Percentiles rank a stretch among this genome's conserved stretches.
Conservation (phyloP, 30 jellyfish, hydroid and myxozoan species). For the Aurelia coerulea region DNA sequence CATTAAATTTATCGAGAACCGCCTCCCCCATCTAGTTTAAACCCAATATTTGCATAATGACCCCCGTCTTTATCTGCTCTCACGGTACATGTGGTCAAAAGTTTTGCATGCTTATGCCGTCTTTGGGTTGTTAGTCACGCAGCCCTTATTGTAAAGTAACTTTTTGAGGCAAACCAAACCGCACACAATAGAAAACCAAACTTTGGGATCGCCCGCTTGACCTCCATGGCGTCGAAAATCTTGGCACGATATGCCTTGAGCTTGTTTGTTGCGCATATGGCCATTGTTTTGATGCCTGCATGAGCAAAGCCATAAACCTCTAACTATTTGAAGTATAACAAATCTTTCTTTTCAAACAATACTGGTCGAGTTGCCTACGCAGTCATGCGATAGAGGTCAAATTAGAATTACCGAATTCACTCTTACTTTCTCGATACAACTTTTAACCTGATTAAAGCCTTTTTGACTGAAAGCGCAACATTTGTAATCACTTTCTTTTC, state of each 20-base stretch:
- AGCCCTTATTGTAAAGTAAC: constrained; percentile 33
- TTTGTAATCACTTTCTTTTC: too few relatives aligned
- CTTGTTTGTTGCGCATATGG: constrained; percentile 20
- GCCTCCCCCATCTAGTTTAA: too few relatives aligned
- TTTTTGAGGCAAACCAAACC: constrained; percentile 54
- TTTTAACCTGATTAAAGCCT: too few relatives aligned
- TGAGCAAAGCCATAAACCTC: constrained; percentile 14
- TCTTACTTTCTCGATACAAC: too few relatives aligned
- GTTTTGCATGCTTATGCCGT: constrained; percentile 42
- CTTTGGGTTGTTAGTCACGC: constrained; percentile 57
- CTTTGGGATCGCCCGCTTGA: constrained; percentile 52
- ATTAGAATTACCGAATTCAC: too few relatives aligned
- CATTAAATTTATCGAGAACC: too few relatives aligned
- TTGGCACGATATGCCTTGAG: constrained; percentile 33
- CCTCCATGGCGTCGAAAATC: constrained; percentile 61
- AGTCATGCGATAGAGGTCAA: too few relatives aligned
- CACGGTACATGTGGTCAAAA: not conserved
- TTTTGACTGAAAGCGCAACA: too few relatives aligned
- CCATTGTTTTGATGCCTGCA: constrained; percentile 15
- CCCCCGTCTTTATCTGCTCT: not conserved
- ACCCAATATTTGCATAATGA: too few relatives aligned
- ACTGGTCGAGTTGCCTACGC: too few relatives aligned
- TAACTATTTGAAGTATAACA: not conserved
- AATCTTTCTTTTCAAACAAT: too few relatives aligned
- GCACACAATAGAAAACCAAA: constrained; percentile 22